Evolutionary conservation across 2,888 invertebrate species (phyloP).

Genomic region (Zeuzera pyrina): DNA sequence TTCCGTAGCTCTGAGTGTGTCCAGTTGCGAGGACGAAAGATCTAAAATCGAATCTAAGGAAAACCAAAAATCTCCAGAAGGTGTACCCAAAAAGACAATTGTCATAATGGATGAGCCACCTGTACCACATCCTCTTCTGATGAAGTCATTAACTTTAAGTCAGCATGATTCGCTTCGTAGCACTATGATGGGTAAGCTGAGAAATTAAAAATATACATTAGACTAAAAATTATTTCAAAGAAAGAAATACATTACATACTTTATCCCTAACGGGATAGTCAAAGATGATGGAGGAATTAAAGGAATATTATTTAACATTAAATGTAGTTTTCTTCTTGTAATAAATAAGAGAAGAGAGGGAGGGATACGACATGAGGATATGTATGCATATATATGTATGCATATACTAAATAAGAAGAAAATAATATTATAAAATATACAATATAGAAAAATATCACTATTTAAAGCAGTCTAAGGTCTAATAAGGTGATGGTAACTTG

Average conservation of each 20-base stretch:
- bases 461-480: no score
- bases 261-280: no score
- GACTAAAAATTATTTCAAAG: no score
- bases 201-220: not conserved
- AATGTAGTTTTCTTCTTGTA: no score
- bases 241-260: no score
- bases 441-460: not conserved
- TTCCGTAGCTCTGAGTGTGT: constrained; percentile 61
- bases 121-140: constrained; percentile 58
- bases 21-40: constrained; percentile 66
- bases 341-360: not conserved
- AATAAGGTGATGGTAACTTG: not conserved
- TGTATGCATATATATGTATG: not conserved
- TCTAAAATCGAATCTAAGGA: constrained; percentile 47
- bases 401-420: not conserved
- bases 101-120: constrained; percentile 57
- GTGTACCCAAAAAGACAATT: constrained; percentile 53
- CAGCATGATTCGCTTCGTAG: constrained; percentile 56
- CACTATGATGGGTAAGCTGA: constrained; percentile 63
- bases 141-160: constrained; percentile 62
- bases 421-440: no score
- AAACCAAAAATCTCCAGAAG: constrained; percentile 26
- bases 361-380: not conserved
- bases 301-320: no score
- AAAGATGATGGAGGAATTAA: no score